phyloP scores from a whole-genome alignment of 2,113 vertebrate species.

The Falco punctatus region DNA sequence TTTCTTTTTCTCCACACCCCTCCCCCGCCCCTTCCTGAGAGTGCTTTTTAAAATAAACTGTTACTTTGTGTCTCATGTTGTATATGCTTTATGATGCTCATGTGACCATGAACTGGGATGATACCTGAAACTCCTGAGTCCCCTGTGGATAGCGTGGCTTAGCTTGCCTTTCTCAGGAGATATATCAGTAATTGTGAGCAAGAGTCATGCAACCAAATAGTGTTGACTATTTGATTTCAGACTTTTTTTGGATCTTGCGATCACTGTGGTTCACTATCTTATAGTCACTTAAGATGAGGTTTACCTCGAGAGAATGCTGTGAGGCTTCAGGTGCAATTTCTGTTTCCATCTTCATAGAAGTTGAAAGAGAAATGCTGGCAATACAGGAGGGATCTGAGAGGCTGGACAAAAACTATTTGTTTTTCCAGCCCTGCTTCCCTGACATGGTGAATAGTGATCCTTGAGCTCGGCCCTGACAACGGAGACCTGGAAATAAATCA shows the following conservation, averaged over 20 bases:
- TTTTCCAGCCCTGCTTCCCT: neutral
- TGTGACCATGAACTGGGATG: fast-evolving
- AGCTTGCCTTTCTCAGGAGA: neutral
- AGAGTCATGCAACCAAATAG: neutral
- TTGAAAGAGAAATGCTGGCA: fast-evolving
- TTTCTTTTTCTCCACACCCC: too few relatives aligned
- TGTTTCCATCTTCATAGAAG: neutral
- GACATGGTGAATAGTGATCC: neutral
- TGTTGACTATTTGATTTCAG: neutral
- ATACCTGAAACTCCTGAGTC: neutral
- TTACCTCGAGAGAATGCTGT: fast-evolving
- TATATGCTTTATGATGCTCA: neutral
- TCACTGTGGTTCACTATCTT: neutral
- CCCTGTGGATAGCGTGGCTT: fast-evolving
- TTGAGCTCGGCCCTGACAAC: neutral
- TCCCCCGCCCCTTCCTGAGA: neutral
- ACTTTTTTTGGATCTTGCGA: neutral
- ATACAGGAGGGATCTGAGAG: neutral
- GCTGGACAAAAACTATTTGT: neutral
- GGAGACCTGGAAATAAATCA: neutral
- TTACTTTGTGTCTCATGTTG: neutral
- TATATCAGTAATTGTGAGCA: neutral
- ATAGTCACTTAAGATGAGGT: neutral
- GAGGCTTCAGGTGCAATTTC: neutral
- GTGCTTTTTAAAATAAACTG: neutral